Evolutionary conservation across 2,113 vertebrate genomes (phyloP), one percentile per base, ranked within the genome.

Genomic region (Aptenodytes patagonicus): DNA sequence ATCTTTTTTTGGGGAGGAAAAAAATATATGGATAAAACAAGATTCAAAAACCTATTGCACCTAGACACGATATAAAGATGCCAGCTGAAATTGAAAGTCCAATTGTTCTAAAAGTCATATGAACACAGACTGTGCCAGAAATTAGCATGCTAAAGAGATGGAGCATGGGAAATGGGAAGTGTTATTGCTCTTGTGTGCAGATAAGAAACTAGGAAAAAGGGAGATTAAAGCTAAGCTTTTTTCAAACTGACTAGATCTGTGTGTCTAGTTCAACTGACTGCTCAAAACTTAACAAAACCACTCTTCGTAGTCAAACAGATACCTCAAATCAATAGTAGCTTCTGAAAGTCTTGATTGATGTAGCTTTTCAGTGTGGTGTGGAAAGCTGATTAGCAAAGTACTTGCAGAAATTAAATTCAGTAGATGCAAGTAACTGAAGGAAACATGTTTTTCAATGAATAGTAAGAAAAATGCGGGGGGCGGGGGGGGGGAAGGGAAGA

Each of bases 51-150:
- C 10, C 11, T 71, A 3, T 38, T 93, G 29, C 18, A 83, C 60
- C 36, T 95, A 36, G 38, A 40, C 6, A 32, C 17, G 17, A 26
- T 19, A 9, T 80, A 44, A 54, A 47, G 32, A 31, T 86, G 62
- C n/a, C 51, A 90, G 64, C 52, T 93, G 80, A 87, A 88, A 75
- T 36, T 77, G 64, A 62, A 87, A 86, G 72, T 93, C 68, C 42
- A 78, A 2, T 94, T 93, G 82, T 96, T 95, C 51, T 78, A 83
- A 93, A 92, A 90, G 75, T 86, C 83, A 29, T 40, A 66, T 11
- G 88, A 89, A 42, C 60, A 57, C 47, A 42, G 65, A 20, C 38
- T 47, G 47, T 95, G 94, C 90, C 95, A 95, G 69, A 68, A 84
- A 20, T 54, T 32, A 90, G 60, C 51, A 58, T 0, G 3, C 85